Evolutionary conservation across 2,113 vertebrate genomes (phyloP).

Genomic region (Prolemur simus): DNA sequence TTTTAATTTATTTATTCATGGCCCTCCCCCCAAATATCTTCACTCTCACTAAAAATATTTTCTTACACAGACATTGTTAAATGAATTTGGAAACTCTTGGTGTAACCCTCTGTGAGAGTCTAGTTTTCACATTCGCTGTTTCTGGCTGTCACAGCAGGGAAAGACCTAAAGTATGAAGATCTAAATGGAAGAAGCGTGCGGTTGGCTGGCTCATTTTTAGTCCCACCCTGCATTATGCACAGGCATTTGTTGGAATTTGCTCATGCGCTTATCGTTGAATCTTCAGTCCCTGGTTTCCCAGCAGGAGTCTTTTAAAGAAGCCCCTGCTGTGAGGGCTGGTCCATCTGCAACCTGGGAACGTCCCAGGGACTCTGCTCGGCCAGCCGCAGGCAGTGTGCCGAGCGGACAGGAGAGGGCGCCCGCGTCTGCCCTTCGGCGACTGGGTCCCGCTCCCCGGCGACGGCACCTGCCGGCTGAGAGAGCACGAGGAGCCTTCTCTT

Average conservation of each 20-base stretch:
- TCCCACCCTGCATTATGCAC: background rate
- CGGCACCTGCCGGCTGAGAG: background rate
- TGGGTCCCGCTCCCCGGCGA: too few species aligned
- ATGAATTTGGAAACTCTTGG: background rate
- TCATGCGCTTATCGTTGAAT: background rate
- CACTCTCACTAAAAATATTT: background rate
- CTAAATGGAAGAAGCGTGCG: background rate
- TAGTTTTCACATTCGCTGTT: background rate
- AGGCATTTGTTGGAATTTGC: background rate
- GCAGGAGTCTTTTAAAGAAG: background rate
- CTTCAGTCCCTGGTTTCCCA: background rate
- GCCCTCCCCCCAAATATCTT: background rate
- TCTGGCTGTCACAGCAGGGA: background rate
- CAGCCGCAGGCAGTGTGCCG: background rate
- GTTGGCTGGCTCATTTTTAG: background rate
- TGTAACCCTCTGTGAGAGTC: background rate
- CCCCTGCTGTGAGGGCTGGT: background rate
- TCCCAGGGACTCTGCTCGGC: background rate
- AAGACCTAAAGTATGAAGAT: background rate
- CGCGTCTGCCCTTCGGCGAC: background rate
- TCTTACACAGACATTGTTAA: background rate
- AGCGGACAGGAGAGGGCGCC: slow-evolving; percentile 37
- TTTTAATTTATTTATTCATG: background rate
- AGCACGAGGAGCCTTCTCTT: background rate
- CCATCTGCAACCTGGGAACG: background rate